phyloP scores from a whole-genome alignment of 2,888 invertebrate genomes.

The Antheraea yamamai region DNA sequence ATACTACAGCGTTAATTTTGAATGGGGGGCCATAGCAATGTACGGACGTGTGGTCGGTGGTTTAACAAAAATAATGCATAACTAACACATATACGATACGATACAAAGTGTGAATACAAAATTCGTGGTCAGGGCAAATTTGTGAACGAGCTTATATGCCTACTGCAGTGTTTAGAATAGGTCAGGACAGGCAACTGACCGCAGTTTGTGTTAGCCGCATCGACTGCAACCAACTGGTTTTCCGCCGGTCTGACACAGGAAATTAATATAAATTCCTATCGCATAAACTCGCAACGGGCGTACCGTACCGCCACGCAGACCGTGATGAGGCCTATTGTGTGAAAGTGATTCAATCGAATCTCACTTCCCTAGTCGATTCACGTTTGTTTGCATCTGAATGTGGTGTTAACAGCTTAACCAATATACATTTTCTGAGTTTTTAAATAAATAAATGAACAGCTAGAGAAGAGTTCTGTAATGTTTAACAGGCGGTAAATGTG shows the following conservation, averaged over 20 bases:
- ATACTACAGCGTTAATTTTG: no score
- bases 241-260: conserved; percentile 67
- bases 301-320: conserved; percentile 57
- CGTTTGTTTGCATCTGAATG: conserved; percentile 58
- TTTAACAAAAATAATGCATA: background rate
- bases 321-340: conserved; percentile 73
- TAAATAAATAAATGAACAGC: background rate
- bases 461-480: background rate
- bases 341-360: conserved; percentile 66
- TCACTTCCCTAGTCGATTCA: conserved; percentile 58
- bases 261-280: conserved; percentile 80
- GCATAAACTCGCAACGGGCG: conserved; percentile 66
- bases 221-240: conserved; percentile 69
- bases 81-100: conserved; percentile 25
- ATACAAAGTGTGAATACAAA: conserved; percentile 57
- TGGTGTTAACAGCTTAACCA: conserved; percentile 17
- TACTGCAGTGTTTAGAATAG: conserved; percentile 68
- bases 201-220: conserved; percentile 67
- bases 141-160: conserved; percentile 71
- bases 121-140: conserved; percentile 63
- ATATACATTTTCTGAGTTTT: conserved; percentile 25
- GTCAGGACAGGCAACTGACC: conserved; percentile 66
- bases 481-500: background rate
- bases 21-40: no score
- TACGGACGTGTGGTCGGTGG: no score